Conservation (phyloP, 2,797 vertebrate species). For the Xenentodon cancila region DNA sequence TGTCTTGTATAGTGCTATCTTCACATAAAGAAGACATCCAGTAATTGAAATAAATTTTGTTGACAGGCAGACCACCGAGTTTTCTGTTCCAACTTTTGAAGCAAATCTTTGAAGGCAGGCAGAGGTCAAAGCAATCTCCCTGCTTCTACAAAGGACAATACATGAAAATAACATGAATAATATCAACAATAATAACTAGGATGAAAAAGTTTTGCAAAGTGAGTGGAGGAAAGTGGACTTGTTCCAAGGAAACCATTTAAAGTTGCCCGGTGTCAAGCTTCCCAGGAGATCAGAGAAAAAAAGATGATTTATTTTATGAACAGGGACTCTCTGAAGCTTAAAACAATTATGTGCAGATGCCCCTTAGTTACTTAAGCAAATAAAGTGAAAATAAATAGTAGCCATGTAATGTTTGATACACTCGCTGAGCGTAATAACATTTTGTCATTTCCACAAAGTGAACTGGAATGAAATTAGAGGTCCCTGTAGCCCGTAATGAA, state of each 20-base stretch:
- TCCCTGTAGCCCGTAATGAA: slow-evolving; percentile 84
- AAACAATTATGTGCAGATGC: slow-evolving; percentile 83
- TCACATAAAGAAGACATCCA: slow-evolving; percentile 55
- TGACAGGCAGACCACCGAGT: slow-evolving; percentile 48
- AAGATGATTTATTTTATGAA: slow-evolving; percentile 84
- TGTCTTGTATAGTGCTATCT: slow-evolving; percentile 49
- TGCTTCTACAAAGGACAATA: slow-evolving; percentile 23
- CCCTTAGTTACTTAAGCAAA: slow-evolving; percentile 82
- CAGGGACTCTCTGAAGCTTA: slow-evolving; percentile 75
- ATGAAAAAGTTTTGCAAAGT: slow-evolving; percentile 73
- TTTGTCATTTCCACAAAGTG: slow-evolving; percentile 85
- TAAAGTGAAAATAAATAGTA: slow-evolving; percentile 85
- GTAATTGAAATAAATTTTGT: slow-evolving; percentile 70
- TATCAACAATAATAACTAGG: not conserved
- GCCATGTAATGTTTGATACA: slow-evolving; percentile 82
- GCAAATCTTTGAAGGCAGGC: slow-evolving; percentile 61
- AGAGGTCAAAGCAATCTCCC: slow-evolving; percentile 74
- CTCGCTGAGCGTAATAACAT: slow-evolving; percentile 84
- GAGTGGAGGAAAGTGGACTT: slow-evolving; percentile 54
- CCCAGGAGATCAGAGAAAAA: slow-evolving; percentile 72
- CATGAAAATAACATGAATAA: slow-evolving; percentile 14
- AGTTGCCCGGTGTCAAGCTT: slow-evolving; percentile 59
- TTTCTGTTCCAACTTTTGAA: slow-evolving; percentile 69
- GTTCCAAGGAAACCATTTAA: slow-evolving; percentile 68
- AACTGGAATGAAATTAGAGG: slow-evolving; percentile 85